These are phyloP conservation scores for Cromileptes altivelis DNA, from an alignment of 2,113 vertebrate genomes.

Conservation along the genomic window DNA sequence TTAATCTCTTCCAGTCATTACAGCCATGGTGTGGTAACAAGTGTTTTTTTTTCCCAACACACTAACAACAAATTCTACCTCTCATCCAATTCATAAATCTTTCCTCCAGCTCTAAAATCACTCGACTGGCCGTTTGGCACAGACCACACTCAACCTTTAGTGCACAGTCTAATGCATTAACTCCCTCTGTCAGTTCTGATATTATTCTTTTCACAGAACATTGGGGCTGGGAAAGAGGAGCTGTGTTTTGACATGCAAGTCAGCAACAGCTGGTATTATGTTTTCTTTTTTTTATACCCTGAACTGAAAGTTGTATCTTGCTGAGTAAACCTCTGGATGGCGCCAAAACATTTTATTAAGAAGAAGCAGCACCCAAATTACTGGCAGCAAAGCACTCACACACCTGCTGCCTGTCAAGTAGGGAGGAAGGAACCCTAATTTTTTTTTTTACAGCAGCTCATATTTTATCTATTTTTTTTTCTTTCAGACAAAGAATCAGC, in stretches of 20 bases:
- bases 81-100: not conserved
- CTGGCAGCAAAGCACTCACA: not conserved
- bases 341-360: conserved; percentile 17
- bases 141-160: too few relatives aligned
- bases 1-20: not conserved
- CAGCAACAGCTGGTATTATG: not conserved
- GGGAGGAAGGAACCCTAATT: not conserved
- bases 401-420: not conserved
- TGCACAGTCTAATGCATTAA: too few relatives aligned
- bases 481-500: conserved; percentile 1
- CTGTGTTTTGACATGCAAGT: not conserved
- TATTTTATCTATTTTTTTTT: not conserved
- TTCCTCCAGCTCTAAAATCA: not conserved
- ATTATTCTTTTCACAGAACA: not conserved
- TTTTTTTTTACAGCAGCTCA: not conserved
- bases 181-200: not conserved
- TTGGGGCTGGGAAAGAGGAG: not conserved
- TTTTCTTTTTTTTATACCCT: conserved; percentile 9
- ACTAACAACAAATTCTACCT: not conserved
- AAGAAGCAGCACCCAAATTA: not conserved
- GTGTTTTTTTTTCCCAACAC: not conserved
- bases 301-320: conserved; percentile 9
- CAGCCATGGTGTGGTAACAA: not conserved
- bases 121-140: not conserved
- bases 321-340: conserved; percentile 53